Evolutionary conservation across 2,888 invertebrate species (phyloP).

Genomic region (Leptopilina myrica): DNA sequence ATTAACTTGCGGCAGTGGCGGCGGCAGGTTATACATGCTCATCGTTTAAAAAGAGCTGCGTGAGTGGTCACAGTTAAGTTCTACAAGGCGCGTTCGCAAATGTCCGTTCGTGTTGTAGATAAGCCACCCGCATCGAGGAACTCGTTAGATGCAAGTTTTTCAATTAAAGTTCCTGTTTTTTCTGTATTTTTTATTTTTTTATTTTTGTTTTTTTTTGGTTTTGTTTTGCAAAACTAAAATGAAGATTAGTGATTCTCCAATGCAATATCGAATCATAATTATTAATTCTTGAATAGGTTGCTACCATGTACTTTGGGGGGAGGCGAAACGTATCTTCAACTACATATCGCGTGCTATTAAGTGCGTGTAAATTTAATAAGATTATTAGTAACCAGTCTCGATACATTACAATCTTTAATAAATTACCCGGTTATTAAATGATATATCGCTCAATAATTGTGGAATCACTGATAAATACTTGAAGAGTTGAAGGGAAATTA

Average conservation of each 20-base stretch:
- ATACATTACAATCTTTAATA: slow-evolving; percentile 7
- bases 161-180: slow-evolving; percentile 22
- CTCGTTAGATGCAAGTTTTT: slow-evolving; percentile 26
- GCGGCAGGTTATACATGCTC: slow-evolving; percentile 31
- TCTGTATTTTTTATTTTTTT: no score
- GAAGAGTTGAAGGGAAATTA: no score
- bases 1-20: slow-evolving; percentile 16
- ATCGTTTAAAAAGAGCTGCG: slow-evolving; percentile 27
- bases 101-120: slow-evolving; percentile 17
- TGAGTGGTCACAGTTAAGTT: slow-evolving; percentile 37
- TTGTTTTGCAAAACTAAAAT: neutral
- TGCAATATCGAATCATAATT: slow-evolving; percentile 7
- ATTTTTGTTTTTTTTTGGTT: no score
- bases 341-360: neutral
- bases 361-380: slow-evolving; percentile 15
- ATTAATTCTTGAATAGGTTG: slow-evolving; percentile 4
- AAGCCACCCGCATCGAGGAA: slow-evolving; percentile 39
- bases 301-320: neutral
- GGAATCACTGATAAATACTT: no score
- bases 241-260: neutral
- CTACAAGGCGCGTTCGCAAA: slow-evolving; percentile 16
- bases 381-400: slow-evolving; percentile 7
- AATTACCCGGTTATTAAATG: neutral
- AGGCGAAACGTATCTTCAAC: neutral
- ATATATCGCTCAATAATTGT: neutral